These are phyloP conservation scores for Misgurnus mizolepis DNA, from an alignment of 2,113 vertebrate species.

Conservation along the genomic window DNA sequence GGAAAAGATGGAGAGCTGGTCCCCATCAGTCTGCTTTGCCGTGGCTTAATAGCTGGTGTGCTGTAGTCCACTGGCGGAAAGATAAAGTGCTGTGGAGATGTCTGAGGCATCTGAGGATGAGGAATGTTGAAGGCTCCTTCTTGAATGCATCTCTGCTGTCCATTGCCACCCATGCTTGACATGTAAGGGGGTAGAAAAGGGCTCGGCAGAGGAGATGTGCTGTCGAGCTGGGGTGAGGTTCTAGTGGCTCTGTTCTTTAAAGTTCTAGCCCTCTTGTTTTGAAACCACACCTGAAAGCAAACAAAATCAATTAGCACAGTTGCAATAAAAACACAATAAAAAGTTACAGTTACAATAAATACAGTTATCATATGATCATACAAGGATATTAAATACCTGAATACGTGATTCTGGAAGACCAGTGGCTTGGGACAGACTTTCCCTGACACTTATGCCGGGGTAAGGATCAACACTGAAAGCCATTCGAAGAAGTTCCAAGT, in stretches of 20 bases:
- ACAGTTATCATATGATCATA: not conserved
- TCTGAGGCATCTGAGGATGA: conserved; percentile 21
- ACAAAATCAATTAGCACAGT: not conserved
- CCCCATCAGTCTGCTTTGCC: conserved; percentile 46
- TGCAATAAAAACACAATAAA: too few relatives aligned
- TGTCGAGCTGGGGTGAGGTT: conserved; percentile 34
- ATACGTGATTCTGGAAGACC: conserved; percentile 60
- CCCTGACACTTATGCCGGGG: conserved; percentile 58
- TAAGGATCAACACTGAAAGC: conserved; percentile 59
- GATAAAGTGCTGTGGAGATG: conserved; percentile 42
- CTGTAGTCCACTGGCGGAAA: conserved; percentile 47
- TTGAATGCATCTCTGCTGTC: conserved; percentile 21
- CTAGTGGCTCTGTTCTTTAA: conserved; percentile 45
- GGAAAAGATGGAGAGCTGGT: conserved; percentile 38
- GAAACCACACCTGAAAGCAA: conserved; percentile 58
- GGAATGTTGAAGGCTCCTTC: conserved; percentile 21
- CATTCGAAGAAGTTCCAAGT: conserved; percentile 54
- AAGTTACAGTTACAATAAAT: too few relatives aligned
- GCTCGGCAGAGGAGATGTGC: conserved; percentile 35
- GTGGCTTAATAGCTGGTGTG: conserved; percentile 47
- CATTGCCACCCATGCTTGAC: conserved; percentile 1
- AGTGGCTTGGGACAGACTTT: conserved; percentile 57
- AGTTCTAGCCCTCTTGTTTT: conserved; percentile 61
- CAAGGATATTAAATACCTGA: conserved; percentile 45
- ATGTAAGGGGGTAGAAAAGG: conserved; percentile 42